Base-by-base conservation (phyloP, 2,113 vertebrate genomes). In the Thalassarche chlororhynchos region DNA sequence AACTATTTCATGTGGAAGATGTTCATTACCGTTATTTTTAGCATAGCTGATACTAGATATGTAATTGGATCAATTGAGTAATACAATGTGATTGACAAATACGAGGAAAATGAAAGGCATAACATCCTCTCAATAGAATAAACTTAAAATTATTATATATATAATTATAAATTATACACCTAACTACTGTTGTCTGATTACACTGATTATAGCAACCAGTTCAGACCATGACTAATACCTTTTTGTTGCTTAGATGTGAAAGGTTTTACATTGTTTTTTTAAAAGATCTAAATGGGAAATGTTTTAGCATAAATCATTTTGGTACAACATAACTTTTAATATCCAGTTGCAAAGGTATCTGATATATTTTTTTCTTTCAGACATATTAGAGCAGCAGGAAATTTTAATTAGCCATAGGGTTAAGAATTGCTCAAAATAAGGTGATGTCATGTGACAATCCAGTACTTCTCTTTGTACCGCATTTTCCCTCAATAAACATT, bases 351-450 rank as follows among this genome's bases (percentile, higher is more conserved):
- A 17, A 94, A 81, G 34, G 9, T 49, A 61, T 61, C 36, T 77
- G 84, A 69, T 51, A 8, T 71, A 34, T 72, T 72, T 62, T 81
- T 93, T 96, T 77, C 23, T 90, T 96, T 93, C 42, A 65, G 79
- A 93, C 94, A 93, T 78, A 24, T 76, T 54, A 80, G 51, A 90
- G 23, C 36, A 81, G 49, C 75, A 62, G 57, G 47, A 94, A 84
- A 86, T 76, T 44, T 80, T 97, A 95, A 92, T 87, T 57, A 97
- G 29, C 46, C 47, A 46, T 19, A 79, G 40, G 62, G 95, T 86
- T 93, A 81, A 96, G 42, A 91, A 38, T 38, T 87, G 29, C 82
- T 97, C 47, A 91, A 97, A 96, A 84, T 90, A 42, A 84, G 49
- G 46, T 44, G 46, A 55, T 62, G 38, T 32, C 62, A 76, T 79